Conservation (phyloP, 2,888 invertebrate genomes). For the Invenusta paracnida region DNA sequence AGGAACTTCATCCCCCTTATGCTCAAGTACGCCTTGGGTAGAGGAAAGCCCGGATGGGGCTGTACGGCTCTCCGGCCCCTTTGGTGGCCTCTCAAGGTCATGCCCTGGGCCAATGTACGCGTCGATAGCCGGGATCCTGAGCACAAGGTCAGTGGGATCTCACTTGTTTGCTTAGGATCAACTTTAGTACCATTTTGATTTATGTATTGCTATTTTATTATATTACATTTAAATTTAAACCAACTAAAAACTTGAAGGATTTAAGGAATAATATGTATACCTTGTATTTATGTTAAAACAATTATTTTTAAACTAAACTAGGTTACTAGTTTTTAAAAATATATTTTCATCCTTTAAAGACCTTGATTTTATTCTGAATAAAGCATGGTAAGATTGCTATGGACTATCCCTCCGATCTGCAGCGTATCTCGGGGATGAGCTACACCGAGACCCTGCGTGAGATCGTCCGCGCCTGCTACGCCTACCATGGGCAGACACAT, state of each 20-base stretch:
- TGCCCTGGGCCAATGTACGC: slow-evolving; percentile 31
- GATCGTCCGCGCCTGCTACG: slow-evolving; percentile 16
- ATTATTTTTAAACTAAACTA: too few relatives aligned
- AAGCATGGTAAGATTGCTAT: too few relatives aligned
- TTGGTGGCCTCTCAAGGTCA: slow-evolving; percentile 21
- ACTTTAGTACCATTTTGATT: too few relatives aligned
- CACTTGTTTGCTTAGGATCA: background rate
- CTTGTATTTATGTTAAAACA: too few relatives aligned
- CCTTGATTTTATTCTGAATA: too few relatives aligned
- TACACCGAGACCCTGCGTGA: slow-evolving; percentile 18
- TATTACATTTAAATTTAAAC: too few relatives aligned
- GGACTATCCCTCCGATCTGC: background rate
- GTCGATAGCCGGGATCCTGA: background rate
- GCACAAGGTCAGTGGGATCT: slow-evolving; percentile 21
- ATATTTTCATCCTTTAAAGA: too few relatives aligned
- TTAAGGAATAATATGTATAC: too few relatives aligned
- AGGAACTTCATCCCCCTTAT: background rate
- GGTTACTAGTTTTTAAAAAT: too few relatives aligned
- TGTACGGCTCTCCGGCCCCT: background rate
- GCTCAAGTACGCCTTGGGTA: slow-evolving; percentile 4
- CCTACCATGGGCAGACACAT: background rate
- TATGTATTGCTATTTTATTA: too few relatives aligned
- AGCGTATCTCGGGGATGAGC: background rate
- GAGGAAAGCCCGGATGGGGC: slow-evolving; percentile 2
- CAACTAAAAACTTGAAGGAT: too few relatives aligned